Evolutionary conservation across 2,113 vertebrate genomes (phyloP), one percentile per base, ranked within the genome.

Genomic region (Mastomys coucha): DNA sequence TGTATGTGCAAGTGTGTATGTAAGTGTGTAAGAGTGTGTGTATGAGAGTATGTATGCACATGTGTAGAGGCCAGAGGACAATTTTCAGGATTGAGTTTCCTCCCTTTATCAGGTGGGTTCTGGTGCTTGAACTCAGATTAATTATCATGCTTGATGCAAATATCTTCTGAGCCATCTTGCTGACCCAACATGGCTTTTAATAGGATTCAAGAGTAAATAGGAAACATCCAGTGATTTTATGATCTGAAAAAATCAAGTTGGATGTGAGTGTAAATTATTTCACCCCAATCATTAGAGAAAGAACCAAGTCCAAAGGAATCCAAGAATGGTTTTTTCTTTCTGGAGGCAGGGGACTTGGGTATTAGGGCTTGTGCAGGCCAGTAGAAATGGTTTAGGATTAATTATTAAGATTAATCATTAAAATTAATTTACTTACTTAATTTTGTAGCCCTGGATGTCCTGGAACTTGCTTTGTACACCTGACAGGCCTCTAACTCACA

Each of bases 171-270:
- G 36, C 24, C 81, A 60, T 28, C 11, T 60, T 84, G 13, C 58
- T 63, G 36, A 24, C 3, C 81, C 58, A 28, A 39, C 22, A 28
- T 5, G 4, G 24, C n/a, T 84, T 63, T 45, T 33, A 33, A 72
- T 7, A 26, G 7, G 26, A 39, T 81, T 85, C 31, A 49, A 1
- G 39, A 69, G 51, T 78, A 92, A n/a, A 49, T 36, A 58, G 53
- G 91, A 93, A 96, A 96, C 67, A 49, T 45, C 86, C 58, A 67
- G 22, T 31, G 70, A 95, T 86, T 91, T 73, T 31, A 97, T 72
- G 65, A 84, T 73, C 8, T 88, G 26, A 7, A 89, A 49, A 78
- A 86, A 51, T 56, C 73, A 86, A 84, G 88, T 96, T 88, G 26
- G 45, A 17, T n/a, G 42, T 3, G 8, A 77, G n/a, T 80, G 0